phyloP scores from a whole-genome alignment of 2,113 vertebrate genomes.

The Trematomus loennbergii region DNA sequence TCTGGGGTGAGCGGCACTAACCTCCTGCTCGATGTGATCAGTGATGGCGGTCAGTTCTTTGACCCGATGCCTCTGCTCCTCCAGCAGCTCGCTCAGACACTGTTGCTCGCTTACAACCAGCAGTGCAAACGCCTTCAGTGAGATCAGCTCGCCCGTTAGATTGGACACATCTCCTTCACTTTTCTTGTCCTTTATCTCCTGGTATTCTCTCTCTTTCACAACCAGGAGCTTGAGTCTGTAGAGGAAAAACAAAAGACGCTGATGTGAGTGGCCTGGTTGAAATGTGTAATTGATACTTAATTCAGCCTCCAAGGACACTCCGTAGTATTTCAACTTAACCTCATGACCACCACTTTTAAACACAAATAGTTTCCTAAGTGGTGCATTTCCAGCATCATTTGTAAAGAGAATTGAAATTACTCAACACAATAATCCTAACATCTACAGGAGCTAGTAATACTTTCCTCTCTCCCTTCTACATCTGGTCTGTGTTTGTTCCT shows the following conservation, averaged over 20 bases:
- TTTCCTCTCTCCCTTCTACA: conserved; percentile 6
- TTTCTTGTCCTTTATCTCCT: conserved; percentile 87
- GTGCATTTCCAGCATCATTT: conserved; percentile 39
- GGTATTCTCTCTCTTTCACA: conserved; percentile 87
- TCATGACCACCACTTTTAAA: conserved; percentile 39
- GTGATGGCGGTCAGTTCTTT: conserved; percentile 85
- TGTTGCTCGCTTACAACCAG: conserved; percentile 93
- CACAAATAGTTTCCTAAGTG: conserved; percentile 31
- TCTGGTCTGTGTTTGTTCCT: not conserved
- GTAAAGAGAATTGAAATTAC: conserved; percentile 15
- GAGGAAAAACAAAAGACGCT: conserved; percentile 57
- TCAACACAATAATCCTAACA: not conserved
- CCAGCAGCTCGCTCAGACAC: conserved; percentile 85
- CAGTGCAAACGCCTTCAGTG: conserved; percentile 91
- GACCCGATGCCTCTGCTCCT: conserved; percentile 85
- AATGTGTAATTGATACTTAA: conserved; percentile 27
- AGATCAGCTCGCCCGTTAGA: conserved; percentile 89
- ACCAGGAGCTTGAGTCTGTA: conserved; percentile 90
- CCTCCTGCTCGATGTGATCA: conserved; percentile 83
- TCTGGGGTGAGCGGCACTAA: conserved; percentile 79
- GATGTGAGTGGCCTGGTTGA: conserved; percentile 18
- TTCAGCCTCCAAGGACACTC: conserved; percentile 17
- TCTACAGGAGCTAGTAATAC: conserved; percentile 16
- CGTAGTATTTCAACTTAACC: conserved; percentile 33
- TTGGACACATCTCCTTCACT: conserved; percentile 83